Conservation (phyloP, 2,888 invertebrate genomes). For the Abrostola triplasia region DNA sequence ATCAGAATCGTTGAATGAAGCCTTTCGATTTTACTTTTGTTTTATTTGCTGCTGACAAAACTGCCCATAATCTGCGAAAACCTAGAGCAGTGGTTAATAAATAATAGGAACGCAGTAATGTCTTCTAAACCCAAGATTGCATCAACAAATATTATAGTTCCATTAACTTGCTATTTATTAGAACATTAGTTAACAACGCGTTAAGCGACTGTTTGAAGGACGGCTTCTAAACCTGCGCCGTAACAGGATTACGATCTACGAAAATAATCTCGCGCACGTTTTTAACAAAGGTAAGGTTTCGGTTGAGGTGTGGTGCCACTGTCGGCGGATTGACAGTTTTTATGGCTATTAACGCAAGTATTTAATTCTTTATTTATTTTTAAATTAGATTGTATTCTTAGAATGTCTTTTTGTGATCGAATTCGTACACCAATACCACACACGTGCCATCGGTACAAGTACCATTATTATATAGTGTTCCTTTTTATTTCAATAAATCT, state of each 20-base stretch:
- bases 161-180: constrained; percentile 18
- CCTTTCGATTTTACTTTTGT: too few relatives aligned
- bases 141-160: neutral
- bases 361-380: neutral
- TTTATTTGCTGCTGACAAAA: too few relatives aligned
- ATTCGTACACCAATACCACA: too few relatives aligned
- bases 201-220: constrained; percentile 46
- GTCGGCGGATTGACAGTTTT: constrained; percentile 2
- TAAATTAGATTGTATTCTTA: neutral
- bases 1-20: too few relatives aligned
- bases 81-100: neutral
- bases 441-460: too few relatives aligned
- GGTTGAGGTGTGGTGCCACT: constrained; percentile 6
- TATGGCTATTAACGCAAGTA: neutral
- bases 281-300: constrained; percentile 58
- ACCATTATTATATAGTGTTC: too few relatives aligned
- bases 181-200: constrained; percentile 45
- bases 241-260: constrained; percentile 50
- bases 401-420: neutral
- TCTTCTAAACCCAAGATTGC: neutral
- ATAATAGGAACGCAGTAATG: neutral
- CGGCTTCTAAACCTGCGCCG: constrained; percentile 21
- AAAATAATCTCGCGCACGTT: constrained; percentile 44
- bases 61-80: neutral
- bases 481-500: too few relatives aligned